Evolutionary conservation across 2,797 vertebrate species (phyloP).

Genomic region (Zenarchopterus dispar): DNA sequence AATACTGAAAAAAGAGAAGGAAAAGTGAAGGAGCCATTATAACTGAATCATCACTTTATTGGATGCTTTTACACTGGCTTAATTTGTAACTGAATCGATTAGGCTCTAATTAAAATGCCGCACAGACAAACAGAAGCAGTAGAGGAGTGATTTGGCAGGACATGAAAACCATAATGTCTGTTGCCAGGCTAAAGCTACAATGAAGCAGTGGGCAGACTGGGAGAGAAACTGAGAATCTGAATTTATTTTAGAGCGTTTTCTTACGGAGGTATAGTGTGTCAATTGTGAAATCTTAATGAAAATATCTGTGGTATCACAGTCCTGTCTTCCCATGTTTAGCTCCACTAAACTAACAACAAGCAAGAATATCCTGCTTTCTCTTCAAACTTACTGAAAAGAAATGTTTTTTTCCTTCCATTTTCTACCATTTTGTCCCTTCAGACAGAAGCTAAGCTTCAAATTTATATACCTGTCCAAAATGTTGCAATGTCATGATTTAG

Average conservation of each 20-base stretch:
- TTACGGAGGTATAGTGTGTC: background rate
- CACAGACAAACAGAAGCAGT: conserved; percentile 56
- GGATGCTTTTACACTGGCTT: conserved; percentile 54
- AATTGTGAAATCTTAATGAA: background rate
- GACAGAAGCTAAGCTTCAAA: no score
- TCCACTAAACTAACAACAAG: background rate
- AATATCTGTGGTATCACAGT: background rate
- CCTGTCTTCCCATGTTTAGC: background rate
- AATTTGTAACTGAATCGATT: conserved; percentile 72
- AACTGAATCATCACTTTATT: conserved; percentile 57
- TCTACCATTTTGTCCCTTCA: no score
- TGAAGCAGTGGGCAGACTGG: conserved; percentile 36
- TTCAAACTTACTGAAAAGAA: no score
- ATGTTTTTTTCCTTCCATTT: no score
- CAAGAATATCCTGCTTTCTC: no score
- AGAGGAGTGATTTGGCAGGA: conserved; percentile 58
- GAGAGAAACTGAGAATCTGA: background rate
- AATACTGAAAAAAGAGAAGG: conserved; percentile 7
- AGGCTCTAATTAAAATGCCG: conserved; percentile 71
- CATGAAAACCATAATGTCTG: conserved; percentile 46
- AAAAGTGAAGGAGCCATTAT: conserved; percentile 21
- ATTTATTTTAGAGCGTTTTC: background rate
- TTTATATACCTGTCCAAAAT: no score
- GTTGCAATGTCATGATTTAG: no score
- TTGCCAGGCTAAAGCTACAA: conserved; percentile 42